Evolutionary conservation across 1,140 invertebrate species (phyloP).

Genomic region (Zelostemma sp.): DNA sequence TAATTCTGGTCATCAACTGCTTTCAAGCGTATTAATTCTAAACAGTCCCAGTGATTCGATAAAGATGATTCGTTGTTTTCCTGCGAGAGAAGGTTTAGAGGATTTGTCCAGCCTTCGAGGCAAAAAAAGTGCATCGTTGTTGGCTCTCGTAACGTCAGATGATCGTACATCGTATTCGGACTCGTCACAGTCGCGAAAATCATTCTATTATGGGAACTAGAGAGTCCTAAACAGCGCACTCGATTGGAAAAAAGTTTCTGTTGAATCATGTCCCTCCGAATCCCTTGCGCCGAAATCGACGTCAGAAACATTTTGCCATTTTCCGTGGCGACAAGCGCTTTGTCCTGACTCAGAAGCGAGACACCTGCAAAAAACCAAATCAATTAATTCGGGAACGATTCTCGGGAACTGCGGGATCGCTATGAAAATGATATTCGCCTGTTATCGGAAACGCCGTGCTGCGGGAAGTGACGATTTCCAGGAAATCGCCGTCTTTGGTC

Average conservation of each 20-base stretch:
- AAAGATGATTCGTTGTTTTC: slow-evolving; percentile 5
- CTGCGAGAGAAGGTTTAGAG: slow-evolving; percentile 5
- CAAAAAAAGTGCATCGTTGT: slow-evolving; percentile 56
- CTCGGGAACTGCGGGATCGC: no score
- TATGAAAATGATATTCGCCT: slow-evolving; percentile 32
- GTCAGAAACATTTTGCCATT: slow-evolving; percentile 47
- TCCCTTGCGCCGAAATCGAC: slow-evolving; percentile 21
- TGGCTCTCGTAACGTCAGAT: slow-evolving; percentile 61
- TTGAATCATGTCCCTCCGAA: slow-evolving; percentile 31
- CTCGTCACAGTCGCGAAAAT: slow-evolving; percentile 57
- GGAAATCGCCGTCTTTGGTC: slow-evolving; percentile 26
- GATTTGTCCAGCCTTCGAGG: slow-evolving; percentile 13
- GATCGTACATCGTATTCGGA: slow-evolving; percentile 60
- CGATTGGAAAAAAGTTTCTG: slow-evolving; percentile 38
- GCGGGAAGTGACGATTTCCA: slow-evolving; percentile 26
- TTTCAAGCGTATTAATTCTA: slow-evolving; percentile 61
- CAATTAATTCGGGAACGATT: not conserved
- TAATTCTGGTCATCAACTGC: slow-evolving; percentile 40
- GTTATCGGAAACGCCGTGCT: slow-evolving; percentile 52
- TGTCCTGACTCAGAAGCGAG: slow-evolving; percentile 26
- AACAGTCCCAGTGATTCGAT: slow-evolving; percentile 58
- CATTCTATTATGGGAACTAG: slow-evolving; percentile 51
- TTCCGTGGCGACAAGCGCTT: slow-evolving; percentile 55
- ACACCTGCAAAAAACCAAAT: slow-evolving; percentile 43
- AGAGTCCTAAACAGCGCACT: slow-evolving; percentile 59